Evolutionary conservation across 30 jellyfish, hydroid and myxozoan genomes (phyloP), one percentile per base, ranked within the genome.

Genomic region (Aurelia aurita complex sp. Pacific): DNA sequence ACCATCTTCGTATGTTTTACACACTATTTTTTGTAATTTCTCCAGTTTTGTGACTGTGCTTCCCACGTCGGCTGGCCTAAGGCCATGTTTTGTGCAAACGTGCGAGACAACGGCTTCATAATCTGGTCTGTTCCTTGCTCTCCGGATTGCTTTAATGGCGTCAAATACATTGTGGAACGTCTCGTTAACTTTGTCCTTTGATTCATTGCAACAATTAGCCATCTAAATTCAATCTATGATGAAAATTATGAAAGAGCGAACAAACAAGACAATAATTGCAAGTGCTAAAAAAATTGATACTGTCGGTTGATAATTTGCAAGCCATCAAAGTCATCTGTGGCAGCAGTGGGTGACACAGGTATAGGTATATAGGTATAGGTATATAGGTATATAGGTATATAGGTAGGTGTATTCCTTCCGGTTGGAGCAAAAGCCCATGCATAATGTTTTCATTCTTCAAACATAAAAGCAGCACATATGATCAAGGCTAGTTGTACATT

Each of bases 21-120:
- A 60, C 32, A 2, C 69, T 2, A 60, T 60, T 60, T 60, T 60
- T 2, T 60, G 69, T 9, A 19, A 60, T 60, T 60, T 9, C 69
- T 60, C 69, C 69, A 60, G 4, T 60, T 60, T 3, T 19, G 69
- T 9, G 69, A 60, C 32, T 60, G 69, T 60, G 69, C 69, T 60
- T 60, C 69, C 69, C 6, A 60, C 69, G 69, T 60, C 69, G 10
- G 69, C 69, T 60, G 69, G 69, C 69, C 69, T 60, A 15, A 60
- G 69, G 69, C 69, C 69, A 15, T 60, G 69, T 60, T 60, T 60
- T 60, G 69, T 60, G 69, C 69, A 60, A 60, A 60, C 32, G 10
- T 60, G 69, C 69, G 69, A 60, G 69, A 60, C 32, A 19, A 60
- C 19, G 4, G 69, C 69, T 60, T 60, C 69, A 9, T 60, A 60